Base-by-base conservation (phyloP, 53 echinoderm and acorn worm species). In the Glandiceps talaboti region DNA sequence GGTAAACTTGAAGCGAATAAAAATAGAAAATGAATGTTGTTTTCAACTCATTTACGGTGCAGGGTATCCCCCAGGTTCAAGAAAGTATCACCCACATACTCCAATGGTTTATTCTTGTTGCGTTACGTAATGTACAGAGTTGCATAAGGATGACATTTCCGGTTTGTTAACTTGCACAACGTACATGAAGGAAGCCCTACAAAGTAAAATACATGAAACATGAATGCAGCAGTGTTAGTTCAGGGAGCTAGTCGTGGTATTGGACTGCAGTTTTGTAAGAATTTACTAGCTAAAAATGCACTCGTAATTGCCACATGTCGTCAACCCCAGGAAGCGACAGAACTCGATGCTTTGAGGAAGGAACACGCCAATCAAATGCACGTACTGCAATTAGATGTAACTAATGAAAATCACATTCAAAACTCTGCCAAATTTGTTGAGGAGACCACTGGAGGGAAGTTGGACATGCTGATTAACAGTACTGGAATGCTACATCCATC, bases 161-260 rank as follows among this genome's bases (percentile, higher is more conserved):
- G n/a, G n/a, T n/a, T n/a, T n/a, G n/a, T n/a, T n/a, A n/a, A n/a
- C n/a, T n/a, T n/a, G n/a, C n/a, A n/a, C n/a, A n/a, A n/a, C n/a
- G n/a, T n/a, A n/a, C n/a, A n/a, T n/a, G n/a, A n/a, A n/a, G n/a
- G n/a, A n/a, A n/a, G n/a, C n/a, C n/a, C n/a, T n/a, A n/a, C n/a
- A n/a, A n/a, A n/a, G n/a, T n/a, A n/a, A n/a, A n/a, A n/a, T n/a
- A n/a, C n/a, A n/a, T n/a, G n/a, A n/a, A n/a, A n/a, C 64, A 45
- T 45, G 20, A 77, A 77, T 20, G 0, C 77, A 29, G 78, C 73
- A 25, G 83, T 85, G 27, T 72, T 94, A n/a, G 82, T 94, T 6
- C 91, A 94, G 76, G 94, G 94, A n/a, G 94, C 94, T n/a, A 94
- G 94, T 75, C 77, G 94, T 77, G 94, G 94, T 1, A 77, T 91